Conservation (phyloP, 2,797 vertebrate genomes). For the Harpagifer antarcticus region DNA sequence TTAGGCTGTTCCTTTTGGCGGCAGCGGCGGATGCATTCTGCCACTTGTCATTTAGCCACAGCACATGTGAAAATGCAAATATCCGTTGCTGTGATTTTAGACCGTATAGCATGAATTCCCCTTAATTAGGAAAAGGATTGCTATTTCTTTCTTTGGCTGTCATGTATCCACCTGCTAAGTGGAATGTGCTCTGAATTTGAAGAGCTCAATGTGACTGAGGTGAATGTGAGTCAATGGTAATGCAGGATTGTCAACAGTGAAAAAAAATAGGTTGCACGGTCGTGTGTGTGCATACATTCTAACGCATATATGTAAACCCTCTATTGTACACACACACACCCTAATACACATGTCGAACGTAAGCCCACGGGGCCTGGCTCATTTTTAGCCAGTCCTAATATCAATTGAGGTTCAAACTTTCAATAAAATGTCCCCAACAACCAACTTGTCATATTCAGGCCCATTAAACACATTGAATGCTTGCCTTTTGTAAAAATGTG, state of each 20-base stretch:
- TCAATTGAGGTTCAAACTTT: too few species aligned
- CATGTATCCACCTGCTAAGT: slow-evolving; percentile 72
- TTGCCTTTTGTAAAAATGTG: too few species aligned
- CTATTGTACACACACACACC: neutral
- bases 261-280: slow-evolving; percentile 33
- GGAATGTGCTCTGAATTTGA: slow-evolving; percentile 80
- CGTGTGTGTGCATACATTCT: slow-evolving; percentile 59
- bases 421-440: too few species aligned
- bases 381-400: too few species aligned
- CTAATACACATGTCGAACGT: too few species aligned
- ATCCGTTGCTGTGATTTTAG: slow-evolving; percentile 62
- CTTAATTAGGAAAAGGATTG: slow-evolving; percentile 77
- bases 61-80: slow-evolving; percentile 77
- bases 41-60: slow-evolving; percentile 80
- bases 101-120: slow-evolving; percentile 69
- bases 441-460: too few species aligned
- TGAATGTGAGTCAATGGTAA: slow-evolving; percentile 65
- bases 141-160: slow-evolving; percentile 74
- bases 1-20: slow-evolving; percentile 75
- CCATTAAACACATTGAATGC: too few species aligned
- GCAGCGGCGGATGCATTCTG: slow-evolving; percentile 61
- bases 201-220: slow-evolving; percentile 68
- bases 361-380: too few species aligned
- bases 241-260: slow-evolving; percentile 48
- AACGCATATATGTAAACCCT: slow-evolving; percentile 19